Evolutionary conservation across 2,888 invertebrate species (phyloP).

Genomic region (Tenthredo scrophulariae): DNA sequence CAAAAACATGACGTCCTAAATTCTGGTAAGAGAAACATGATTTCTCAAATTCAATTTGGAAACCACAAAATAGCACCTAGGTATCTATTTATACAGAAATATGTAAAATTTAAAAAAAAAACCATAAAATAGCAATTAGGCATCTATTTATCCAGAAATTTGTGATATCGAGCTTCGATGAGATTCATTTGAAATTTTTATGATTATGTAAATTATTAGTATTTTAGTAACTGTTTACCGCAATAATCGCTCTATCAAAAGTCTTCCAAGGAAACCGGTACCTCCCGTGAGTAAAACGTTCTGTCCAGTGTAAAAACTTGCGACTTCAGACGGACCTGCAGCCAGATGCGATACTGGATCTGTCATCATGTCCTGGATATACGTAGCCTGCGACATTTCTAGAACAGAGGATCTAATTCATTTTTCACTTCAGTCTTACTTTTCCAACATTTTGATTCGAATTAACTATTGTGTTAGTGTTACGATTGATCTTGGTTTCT

Average conservation of each 20-base stretch:
- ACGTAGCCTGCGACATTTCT: slow-evolving; percentile 50
- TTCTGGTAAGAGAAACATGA: too few species aligned
- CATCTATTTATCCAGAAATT: too few species aligned
- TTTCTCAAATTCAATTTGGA: too few species aligned
- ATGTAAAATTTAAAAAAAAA: too few species aligned
- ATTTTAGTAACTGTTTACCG: slow-evolving; percentile 63
- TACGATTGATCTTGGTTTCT: too few species aligned
- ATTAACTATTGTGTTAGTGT: too few species aligned
- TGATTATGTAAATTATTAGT: neutral
- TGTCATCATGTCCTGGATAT: slow-evolving; percentile 56
- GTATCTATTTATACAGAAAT: neutral
- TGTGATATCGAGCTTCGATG: neutral
- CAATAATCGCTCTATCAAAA: slow-evolving; percentile 74
- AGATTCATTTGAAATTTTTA: neutral
- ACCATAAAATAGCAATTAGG: too few species aligned
- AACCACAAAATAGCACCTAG: too few species aligned
- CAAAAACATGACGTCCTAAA: too few species aligned
- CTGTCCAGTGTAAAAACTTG: slow-evolving; percentile 68
- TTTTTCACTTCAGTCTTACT: too few species aligned
- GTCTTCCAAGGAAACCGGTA: slow-evolving; percentile 74
- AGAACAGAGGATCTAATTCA: too few species aligned
- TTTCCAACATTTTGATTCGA: too few species aligned
- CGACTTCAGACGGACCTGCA: slow-evolving; percentile 65
- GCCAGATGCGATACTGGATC: neutral
- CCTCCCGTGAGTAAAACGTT: slow-evolving; percentile 75